Evolutionary conservation across 1,140 invertebrate species (phyloP).

Genomic region (Tribolium castaneum): DNA sequence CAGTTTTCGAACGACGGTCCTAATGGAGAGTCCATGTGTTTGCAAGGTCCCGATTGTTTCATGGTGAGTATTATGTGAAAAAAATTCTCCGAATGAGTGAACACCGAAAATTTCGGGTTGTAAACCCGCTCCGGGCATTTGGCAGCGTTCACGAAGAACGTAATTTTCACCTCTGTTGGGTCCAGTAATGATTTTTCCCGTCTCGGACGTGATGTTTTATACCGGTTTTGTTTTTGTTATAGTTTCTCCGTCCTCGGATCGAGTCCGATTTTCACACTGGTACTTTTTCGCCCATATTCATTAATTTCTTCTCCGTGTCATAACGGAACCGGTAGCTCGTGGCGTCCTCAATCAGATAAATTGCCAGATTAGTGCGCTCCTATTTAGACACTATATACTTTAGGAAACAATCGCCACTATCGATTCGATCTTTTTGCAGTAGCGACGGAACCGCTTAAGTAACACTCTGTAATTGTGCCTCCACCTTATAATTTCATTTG

Average conservation of each 20-base stretch:
- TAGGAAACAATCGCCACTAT: slow-evolving; percentile 52
- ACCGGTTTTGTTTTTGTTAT: slow-evolving; percentile 46
- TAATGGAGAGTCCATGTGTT: slow-evolving; percentile 72
- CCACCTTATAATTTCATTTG: slow-evolving; percentile 56
- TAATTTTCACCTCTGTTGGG: slow-evolving; percentile 56
- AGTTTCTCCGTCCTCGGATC: slow-evolving; percentile 42
- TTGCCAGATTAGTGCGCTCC: slow-evolving; percentile 38
- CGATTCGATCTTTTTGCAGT: slow-evolving; percentile 53
- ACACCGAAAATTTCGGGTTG: slow-evolving; percentile 33
- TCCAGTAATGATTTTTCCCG: slow-evolving; percentile 54
- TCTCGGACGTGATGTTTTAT: slow-evolving; percentile 31
- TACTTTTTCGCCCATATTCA: slow-evolving; percentile 27
- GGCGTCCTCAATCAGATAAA: slow-evolving; percentile 48
- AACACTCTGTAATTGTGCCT: slow-evolving; percentile 52
- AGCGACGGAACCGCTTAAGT: slow-evolving; percentile 51
- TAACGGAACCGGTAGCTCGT: slow-evolving; percentile 35
- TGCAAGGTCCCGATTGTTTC: slow-evolving; percentile 75
- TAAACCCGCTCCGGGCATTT: slow-evolving; percentile 19
- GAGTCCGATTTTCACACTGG: slow-evolving; percentile 41
- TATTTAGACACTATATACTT: slow-evolving; percentile 46
- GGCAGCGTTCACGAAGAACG: slow-evolving; percentile 37
- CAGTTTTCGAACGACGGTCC: slow-evolving; percentile 69
- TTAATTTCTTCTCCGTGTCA: slow-evolving; percentile 22
- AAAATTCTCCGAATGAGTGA: background rate
- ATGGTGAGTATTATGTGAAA: slow-evolving; percentile 68